These are phyloP conservation scores for Lepus americanus DNA, from an alignment of 2,113 vertebrate species.

Conservation along the genomic window DNA sequence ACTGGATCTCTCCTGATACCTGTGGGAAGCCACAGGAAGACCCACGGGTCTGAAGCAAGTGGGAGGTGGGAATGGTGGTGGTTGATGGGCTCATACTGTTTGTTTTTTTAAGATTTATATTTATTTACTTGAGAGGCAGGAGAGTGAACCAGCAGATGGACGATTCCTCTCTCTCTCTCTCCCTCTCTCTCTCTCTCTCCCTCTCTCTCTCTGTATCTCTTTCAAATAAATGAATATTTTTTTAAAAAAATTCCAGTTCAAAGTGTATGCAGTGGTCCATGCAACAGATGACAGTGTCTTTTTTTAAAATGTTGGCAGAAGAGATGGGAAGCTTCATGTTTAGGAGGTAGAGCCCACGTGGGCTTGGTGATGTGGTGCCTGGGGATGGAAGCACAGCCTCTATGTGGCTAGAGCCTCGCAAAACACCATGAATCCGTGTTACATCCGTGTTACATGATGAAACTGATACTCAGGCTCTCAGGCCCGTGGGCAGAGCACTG, in stretches of 20 bases:
- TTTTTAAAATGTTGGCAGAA: not conserved
- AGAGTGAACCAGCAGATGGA: too few species aligned
- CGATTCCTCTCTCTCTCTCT: too few species aligned
- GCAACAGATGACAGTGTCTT: not conserved
- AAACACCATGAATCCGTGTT: not conserved
- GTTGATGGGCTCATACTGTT: not conserved
- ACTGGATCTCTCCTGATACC: not conserved
- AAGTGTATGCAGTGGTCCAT: accelerated
- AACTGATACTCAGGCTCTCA: not conserved
- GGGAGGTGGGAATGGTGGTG: not conserved
- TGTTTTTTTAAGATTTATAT: too few species aligned
- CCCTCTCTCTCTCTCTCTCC: too few species aligned
- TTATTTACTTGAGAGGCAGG: too few species aligned
- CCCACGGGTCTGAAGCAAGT: not conserved
- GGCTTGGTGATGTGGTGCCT: not conserved
- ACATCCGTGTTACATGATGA: not conserved
- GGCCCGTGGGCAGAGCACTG: not conserved
- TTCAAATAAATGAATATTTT: too few species aligned
- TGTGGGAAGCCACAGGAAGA: not conserved
- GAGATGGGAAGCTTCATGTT: not conserved
- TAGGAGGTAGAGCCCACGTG: not conserved
- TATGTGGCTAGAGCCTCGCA: not conserved
- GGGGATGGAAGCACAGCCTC: not conserved
- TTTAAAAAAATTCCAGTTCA: too few species aligned
- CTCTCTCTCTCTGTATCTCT: too few species aligned